Percentiles rank a stretch among this genome's conserved stretches.
Evolutionary conservation across 2,797 vertebrate genomes (phyloP).

Genomic region (Gymnothorax javanicus): DNA sequence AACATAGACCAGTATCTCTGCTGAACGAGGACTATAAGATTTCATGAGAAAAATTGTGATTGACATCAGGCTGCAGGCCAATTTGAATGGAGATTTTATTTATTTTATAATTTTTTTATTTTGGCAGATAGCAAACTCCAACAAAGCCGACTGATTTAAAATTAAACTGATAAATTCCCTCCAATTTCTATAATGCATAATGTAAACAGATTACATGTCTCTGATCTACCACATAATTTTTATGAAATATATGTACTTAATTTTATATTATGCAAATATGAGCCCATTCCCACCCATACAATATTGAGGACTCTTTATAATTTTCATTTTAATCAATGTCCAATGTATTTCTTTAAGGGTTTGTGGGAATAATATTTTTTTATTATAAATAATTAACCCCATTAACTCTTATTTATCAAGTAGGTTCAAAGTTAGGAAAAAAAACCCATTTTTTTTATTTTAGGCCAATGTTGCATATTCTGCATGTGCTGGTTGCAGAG

Average conservation of each 20-base stretch:
- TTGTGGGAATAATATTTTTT: no score
- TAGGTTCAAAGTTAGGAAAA: no score
- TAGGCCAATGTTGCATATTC: no score
- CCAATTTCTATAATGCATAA: not conserved
- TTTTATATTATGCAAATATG: no score
- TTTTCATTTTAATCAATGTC: no score
- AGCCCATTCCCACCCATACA: no score
- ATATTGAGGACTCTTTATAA: no score
- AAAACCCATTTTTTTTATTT: no score
- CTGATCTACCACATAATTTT: not conserved
- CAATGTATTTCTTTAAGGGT: no score
- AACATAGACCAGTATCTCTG: not conserved
- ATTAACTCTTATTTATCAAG: no score
- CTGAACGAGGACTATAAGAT: not conserved
- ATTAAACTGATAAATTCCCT: not conserved
- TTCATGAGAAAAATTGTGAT: not conserved
- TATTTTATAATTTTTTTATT: not conserved
- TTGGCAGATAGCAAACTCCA: not conserved
- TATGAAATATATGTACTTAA: not conserved
- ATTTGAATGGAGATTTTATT: not conserved
- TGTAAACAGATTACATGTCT: not conserved
- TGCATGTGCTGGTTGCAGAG: no score
- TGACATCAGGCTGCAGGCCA: not conserved
- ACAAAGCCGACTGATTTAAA: not conserved
- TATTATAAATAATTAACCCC: no score